These are phyloP conservation scores for Lepidotrigona ventralis DNA, from an alignment of 1,140 invertebrate species.

Conservation along the genomic window DNA sequence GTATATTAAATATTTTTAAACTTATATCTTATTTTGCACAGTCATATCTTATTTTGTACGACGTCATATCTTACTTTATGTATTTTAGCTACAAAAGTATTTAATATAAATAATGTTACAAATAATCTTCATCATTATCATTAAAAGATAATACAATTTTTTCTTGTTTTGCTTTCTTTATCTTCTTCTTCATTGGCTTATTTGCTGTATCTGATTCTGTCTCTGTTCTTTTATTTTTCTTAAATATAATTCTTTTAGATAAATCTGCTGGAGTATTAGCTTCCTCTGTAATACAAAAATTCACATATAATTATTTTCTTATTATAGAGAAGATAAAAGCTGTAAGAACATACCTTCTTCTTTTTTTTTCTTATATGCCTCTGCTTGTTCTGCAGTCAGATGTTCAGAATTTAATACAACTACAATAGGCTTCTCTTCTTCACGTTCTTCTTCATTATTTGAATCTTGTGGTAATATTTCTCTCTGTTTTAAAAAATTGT, in stretches of 20 bases:
- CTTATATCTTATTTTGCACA: neutral
- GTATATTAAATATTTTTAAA: neutral
- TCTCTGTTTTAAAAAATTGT: slow-evolving; percentile 72
- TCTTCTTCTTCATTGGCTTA: slow-evolving; percentile 68
- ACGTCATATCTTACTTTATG: neutral
- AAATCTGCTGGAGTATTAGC: slow-evolving; percentile 80
- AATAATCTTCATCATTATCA: slow-evolving; percentile 78
- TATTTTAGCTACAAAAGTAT: slow-evolving; percentile 4
- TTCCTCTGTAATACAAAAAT: slow-evolving; percentile 77
- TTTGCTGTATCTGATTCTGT: slow-evolving; percentile 34
- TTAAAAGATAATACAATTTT: slow-evolving; percentile 80
- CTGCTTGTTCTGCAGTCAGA: slow-evolving; percentile 89
- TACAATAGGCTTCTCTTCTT: slow-evolving; percentile 89
- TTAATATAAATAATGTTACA: slow-evolving; percentile 24
- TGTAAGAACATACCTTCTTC: slow-evolving; percentile 74
- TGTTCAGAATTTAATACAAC: slow-evolving; percentile 91
- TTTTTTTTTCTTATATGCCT: slow-evolving; percentile 77
- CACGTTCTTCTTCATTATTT: slow-evolving; percentile 82
- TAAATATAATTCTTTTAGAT: slow-evolving; percentile 81
- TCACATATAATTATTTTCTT: slow-evolving; percentile 12
- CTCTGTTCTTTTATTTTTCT: slow-evolving; percentile 70
- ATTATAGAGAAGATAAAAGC: neutral
- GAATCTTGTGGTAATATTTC: slow-evolving; percentile 73
- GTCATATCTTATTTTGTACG: too few species aligned
- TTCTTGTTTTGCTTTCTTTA: slow-evolving; percentile 74